Conservation (phyloP, 1,140 invertebrate genomes). For the Callitettix versicolor region DNA sequence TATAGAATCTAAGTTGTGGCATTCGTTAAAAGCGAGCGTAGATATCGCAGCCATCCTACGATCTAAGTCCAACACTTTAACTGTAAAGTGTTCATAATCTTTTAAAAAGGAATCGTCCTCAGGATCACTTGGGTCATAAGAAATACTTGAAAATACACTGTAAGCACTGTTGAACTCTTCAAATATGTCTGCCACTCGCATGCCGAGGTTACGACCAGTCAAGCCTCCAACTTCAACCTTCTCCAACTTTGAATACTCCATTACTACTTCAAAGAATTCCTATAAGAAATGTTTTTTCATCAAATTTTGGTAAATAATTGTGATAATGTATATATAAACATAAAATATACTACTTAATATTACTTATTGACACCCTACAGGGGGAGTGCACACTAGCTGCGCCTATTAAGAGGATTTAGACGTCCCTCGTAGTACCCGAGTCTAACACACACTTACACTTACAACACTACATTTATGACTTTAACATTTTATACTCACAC, state of each 20-base stretch:
- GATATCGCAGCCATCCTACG: slow-evolving; percentile 62
- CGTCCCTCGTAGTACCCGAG: no score
- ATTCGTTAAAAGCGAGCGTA: slow-evolving; percentile 64
- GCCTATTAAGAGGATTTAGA: no score
- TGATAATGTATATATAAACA: slow-evolving; percentile 1
- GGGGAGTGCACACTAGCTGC: background rate
- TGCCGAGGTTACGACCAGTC: slow-evolving; percentile 53
- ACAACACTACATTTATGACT: no score
- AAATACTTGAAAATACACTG: slow-evolving; percentile 53
- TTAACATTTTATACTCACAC: no score
- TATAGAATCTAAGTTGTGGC: slow-evolving; percentile 52
- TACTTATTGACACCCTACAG: background rate
- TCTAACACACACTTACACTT: no score
- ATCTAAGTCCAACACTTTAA: slow-evolving; percentile 54
- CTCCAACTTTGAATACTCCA: slow-evolving; percentile 78
- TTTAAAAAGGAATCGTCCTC: slow-evolving; percentile 50
- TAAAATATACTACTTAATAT: background rate
- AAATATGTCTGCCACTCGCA: slow-evolving; percentile 41
- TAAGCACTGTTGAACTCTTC: slow-evolving; percentile 64
- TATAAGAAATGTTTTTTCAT: no score
- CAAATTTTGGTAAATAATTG: no score
- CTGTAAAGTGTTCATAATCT: slow-evolving; percentile 49
- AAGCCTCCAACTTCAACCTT: slow-evolving; percentile 75
- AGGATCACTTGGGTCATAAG: slow-evolving; percentile 56
- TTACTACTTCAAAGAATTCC: slow-evolving; percentile 55